Conservation (phyloP, 2,888 invertebrate genomes). For the Ormyrus pomaceus region DNA sequence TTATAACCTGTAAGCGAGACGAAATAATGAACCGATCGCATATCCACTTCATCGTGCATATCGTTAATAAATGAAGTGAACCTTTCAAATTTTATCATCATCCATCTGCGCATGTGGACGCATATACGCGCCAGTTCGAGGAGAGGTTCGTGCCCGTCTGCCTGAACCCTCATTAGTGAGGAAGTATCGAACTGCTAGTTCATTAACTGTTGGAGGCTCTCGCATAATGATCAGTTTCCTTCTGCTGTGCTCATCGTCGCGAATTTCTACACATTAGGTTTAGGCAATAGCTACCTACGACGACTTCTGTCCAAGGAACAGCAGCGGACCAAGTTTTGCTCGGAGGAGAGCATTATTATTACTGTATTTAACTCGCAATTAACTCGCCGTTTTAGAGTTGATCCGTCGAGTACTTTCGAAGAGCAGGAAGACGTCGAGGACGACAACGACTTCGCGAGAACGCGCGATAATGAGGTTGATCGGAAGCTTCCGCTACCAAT, state of each 20-base stretch:
- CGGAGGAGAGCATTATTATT: too few relatives aligned
- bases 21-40: too few relatives aligned
- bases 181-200: slow-evolving; percentile 37
- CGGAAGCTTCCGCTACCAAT: slow-evolving; percentile 55
- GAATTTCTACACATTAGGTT: neutral
- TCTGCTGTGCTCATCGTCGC: neutral
- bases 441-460: neutral
- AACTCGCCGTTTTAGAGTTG: slow-evolving; percentile 15
- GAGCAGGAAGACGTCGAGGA: neutral
- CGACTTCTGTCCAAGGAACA: too few relatives aligned
- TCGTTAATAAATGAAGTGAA: too few relatives aligned
- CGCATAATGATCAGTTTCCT: slow-evolving; percentile 40
- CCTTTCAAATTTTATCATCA: too few relatives aligned
- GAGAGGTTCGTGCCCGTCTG: too few relatives aligned
- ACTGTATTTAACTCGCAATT: neutral
- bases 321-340: too few relatives aligned
- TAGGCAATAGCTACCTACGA: too few relatives aligned
- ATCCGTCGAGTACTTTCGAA: neutral
- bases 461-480: slow-evolving; percentile 55
- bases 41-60: too few relatives aligned
- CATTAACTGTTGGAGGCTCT: slow-evolving; percentile 30
- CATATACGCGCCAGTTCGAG: too few relatives aligned
- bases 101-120: too few relatives aligned
- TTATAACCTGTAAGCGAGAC: too few relatives aligned
- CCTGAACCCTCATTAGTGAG: slow-evolving; percentile 38